phyloP scores from a whole-genome alignment of 2,113 vertebrate species.

The Psilopsiagon aurifrons region DNA sequence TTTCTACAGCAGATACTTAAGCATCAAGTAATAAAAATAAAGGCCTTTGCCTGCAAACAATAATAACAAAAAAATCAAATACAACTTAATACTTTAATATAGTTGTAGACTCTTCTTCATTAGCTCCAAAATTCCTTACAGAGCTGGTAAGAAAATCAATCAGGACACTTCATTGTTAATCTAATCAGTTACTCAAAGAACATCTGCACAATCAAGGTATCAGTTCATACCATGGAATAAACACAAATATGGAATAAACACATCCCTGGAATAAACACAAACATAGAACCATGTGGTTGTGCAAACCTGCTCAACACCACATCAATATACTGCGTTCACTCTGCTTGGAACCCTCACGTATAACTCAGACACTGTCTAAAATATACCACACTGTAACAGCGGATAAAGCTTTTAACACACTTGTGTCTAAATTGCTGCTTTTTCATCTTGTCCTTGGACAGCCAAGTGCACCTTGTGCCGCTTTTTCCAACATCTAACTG shows the following conservation, averaged over 20 bases:
- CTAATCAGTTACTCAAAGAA: neutral
- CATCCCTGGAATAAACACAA: neutral
- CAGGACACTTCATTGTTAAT: neutral
- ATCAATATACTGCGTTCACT: neutral
- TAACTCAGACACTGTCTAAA: neutral
- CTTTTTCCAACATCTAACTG: rapidly evolving
- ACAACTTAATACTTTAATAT: neutral
- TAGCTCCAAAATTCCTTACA: neutral
- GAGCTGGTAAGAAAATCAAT: neutral
- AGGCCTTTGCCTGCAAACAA: neutral
- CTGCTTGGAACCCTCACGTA: neutral
- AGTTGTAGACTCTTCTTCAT: neutral
- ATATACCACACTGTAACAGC: neutral
- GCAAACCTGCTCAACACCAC: neutral
- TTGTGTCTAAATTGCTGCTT: neutral
- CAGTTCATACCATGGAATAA: neutral
- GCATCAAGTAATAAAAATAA: neutral
- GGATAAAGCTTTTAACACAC: neutral
- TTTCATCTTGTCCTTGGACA: neutral
- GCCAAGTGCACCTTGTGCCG: rapidly evolving
- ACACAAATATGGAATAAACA: neutral
- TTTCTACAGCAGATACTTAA: neutral
- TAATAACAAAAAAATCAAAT: neutral
- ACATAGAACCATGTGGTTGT: neutral
- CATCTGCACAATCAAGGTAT: neutral